A percentile compares a stretch with the other conserved stretches of the same genome.
Evolutionary conservation across 2,113 vertebrate genomes (phyloP).

Genomic region (Motacilla alba): DNA sequence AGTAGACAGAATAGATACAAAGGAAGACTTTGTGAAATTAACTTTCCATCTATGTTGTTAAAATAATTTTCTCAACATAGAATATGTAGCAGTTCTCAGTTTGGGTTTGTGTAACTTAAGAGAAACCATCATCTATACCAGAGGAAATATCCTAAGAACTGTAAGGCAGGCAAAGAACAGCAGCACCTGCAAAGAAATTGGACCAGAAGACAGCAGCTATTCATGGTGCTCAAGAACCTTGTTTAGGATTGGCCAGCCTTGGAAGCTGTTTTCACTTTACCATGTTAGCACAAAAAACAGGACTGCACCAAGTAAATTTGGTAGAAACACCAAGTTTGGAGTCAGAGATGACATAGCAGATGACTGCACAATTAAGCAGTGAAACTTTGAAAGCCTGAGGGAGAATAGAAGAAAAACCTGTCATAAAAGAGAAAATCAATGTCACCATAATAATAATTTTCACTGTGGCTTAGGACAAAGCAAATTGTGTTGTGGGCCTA

Average conservation of each 20-base stretch:
- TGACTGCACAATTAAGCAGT: background rate
- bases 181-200: background rate
- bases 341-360: rapidly evolving
- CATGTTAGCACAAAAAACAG: background rate
- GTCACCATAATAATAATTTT: background rate
- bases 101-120: background rate
- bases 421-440: background rate
- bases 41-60: background rate
- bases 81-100: background rate
- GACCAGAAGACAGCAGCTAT: background rate
- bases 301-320: background rate
- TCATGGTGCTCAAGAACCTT: background rate
- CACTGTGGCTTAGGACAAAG: background rate
- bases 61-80: background rate
- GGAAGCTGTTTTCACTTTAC: background rate
- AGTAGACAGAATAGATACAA: background rate
- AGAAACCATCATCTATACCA: background rate
- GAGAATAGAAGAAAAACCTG: background rate
- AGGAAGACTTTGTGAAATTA: background rate
- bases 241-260: background rate
- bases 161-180: background rate
- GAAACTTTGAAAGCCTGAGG: background rate
- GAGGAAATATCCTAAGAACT: background rate
- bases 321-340: background rate
- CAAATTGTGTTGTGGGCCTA: background rate